phyloP scores from a whole-genome alignment of 2,797 vertebrate species.

The Lophotriccus pileatus region DNA sequence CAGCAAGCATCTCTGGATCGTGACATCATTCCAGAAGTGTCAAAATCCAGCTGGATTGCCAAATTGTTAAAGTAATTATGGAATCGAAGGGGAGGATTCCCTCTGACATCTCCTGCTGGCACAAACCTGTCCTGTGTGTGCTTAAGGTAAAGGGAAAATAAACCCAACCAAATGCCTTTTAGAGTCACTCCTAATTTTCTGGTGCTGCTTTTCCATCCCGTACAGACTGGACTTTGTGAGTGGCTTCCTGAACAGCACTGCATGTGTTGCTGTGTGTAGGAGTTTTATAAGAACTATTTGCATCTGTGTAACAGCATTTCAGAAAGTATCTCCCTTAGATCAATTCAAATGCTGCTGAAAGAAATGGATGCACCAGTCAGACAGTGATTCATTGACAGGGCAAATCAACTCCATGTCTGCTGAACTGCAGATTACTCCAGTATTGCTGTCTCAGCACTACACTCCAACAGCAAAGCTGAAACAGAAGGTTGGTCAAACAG shows the following conservation, averaged over 20 bases:
- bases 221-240: not conserved
- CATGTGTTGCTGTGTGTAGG: not conserved
- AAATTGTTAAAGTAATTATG: not conserved
- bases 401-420: not conserved
- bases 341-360: not conserved
- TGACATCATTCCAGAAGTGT: not conserved
- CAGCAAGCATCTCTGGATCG: not conserved
- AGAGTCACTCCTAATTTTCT: not conserved
- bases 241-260: not conserved
- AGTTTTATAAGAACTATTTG: not conserved
- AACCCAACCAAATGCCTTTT: not conserved
- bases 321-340: not conserved
- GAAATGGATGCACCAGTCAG: not conserved
- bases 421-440: not conserved
- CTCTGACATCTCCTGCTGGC: not conserved
- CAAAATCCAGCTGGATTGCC: not conserved
- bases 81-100: not conserved
- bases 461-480: not conserved
- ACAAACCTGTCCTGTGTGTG: not conserved
- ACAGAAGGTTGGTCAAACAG: not conserved
- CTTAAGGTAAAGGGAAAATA: not conserved
- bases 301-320: not conserved
- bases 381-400: not conserved
- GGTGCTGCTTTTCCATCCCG: not conserved
- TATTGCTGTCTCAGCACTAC: not conserved